phyloP scores from a whole-genome alignment of 2,113 vertebrate species.

The Crotalus helleri region DNA sequence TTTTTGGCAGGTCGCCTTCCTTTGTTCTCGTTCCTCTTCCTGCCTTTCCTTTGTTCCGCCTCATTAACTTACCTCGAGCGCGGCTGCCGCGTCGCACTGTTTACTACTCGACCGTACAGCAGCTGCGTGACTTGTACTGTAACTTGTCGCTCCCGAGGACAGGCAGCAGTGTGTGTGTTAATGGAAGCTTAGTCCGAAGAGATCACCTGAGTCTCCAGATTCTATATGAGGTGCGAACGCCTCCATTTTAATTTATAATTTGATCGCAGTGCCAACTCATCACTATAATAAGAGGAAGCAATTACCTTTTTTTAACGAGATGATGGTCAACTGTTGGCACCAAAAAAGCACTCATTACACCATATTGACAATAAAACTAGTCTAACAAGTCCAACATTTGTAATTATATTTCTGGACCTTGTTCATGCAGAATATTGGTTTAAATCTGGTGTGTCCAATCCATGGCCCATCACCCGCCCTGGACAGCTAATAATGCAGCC shows the following conservation, averaged over 20 bases:
- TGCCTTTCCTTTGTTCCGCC: neutral
- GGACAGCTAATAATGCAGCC: neutral
- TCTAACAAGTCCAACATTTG: neutral
- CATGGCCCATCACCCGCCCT: neutral
- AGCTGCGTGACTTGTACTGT: neutral
- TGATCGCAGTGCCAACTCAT: neutral
- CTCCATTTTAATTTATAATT: neutral
- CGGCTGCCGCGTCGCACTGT: neutral
- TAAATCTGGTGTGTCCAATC: neutral
- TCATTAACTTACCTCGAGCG: neutral
- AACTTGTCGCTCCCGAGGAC: neutral
- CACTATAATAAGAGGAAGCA: no score
- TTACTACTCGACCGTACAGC: neutral
- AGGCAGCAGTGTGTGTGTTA: neutral
- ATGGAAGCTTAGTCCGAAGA: neutral
- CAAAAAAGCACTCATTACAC: neutral
- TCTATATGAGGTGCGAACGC: no score
- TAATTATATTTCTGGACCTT: neutral
- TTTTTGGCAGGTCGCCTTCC: neutral
- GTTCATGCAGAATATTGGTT: neutral
- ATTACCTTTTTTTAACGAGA: neutral
- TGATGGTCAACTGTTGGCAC: neutral
- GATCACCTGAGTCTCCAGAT: neutral
- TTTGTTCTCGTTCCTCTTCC: neutral
- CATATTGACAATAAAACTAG: neutral